These are phyloP conservation scores for Ibycter americanus DNA, from an alignment of 2,797 vertebrate genomes.

Conservation along the genomic window DNA sequence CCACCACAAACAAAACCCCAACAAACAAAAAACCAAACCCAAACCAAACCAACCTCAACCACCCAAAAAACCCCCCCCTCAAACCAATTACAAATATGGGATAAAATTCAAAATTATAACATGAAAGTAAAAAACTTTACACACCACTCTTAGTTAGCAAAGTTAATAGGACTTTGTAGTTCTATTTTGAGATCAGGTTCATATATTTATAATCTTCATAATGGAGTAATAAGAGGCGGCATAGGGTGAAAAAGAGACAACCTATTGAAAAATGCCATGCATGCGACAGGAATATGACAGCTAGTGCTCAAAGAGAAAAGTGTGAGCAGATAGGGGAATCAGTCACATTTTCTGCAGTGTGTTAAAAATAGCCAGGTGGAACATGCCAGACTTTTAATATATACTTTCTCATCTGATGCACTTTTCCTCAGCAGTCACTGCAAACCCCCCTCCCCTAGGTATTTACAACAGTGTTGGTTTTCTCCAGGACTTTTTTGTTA, in stretches of 20 bases:
- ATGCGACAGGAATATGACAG: neutral
- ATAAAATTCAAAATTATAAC: neutral
- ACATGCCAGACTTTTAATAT: neutral
- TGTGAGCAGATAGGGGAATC: neutral
- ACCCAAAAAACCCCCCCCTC: neutral
- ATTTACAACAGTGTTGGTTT: neutral
- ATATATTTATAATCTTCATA: neutral
- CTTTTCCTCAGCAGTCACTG: neutral
- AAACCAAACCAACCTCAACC: neutral
- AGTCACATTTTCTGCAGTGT: conserved; percentile 3
- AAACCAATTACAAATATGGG: neutral
- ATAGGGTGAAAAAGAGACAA: neutral
- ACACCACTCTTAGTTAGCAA: neutral
- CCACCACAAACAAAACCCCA: neutral
- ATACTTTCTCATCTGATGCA: neutral
- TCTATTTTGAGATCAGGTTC: neutral
- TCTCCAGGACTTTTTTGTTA: neutral
- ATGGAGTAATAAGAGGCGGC: neutral
- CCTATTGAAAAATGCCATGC: neutral
- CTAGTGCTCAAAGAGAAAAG: neutral
- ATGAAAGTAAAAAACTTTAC: neutral
- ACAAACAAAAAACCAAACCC: neutral
- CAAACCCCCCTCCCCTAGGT: neutral
- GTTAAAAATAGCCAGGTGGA: conserved; percentile 49
- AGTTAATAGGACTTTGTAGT: neutral